phyloP scores from a whole-genome alignment of 2,797 vertebrate genomes.

The Setipinna tenuifilis region DNA sequence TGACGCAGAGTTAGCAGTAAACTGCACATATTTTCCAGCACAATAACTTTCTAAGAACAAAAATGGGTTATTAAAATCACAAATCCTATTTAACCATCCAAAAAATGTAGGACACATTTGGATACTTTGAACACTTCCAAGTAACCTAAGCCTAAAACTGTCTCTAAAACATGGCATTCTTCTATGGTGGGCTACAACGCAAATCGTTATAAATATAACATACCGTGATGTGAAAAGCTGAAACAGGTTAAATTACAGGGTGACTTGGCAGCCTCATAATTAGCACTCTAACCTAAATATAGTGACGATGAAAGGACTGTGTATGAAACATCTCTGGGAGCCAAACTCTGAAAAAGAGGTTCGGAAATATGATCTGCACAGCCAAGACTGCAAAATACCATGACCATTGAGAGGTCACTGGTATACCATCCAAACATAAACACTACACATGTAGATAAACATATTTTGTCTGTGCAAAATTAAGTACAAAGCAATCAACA shows the following conservation, averaged over 20 bases:
- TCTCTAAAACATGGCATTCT: background rate
- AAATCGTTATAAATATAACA: constrained; percentile 14
- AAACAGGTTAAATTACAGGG: constrained; percentile 18
- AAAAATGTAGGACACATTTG: background rate
- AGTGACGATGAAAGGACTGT: constrained; percentile 20
- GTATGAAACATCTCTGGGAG: constrained; percentile 5
- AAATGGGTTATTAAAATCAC: background rate
- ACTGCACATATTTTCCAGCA: background rate
- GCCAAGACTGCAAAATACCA: background rate
- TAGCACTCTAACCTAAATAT: constrained; percentile 27
- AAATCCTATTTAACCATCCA: background rate
- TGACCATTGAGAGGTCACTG: background rate
- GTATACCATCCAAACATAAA: background rate
- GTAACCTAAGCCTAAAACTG: background rate
- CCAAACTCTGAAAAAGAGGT: background rate
- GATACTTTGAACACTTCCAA: background rate
- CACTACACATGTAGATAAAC: background rate
- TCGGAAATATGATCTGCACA: background rate
- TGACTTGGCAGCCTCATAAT: constrained; percentile 11
- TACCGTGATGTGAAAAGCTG: constrained; percentile 12
- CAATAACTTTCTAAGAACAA: background rate
- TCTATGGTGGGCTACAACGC: background rate
- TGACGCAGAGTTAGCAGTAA: constrained; percentile 16
- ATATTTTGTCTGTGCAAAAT: background rate
- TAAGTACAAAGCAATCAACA: background rate